These are phyloP conservation scores for Xanthorhoe designata DNA, from an alignment of 2,888 invertebrate genomes.

Conservation along the genomic window DNA sequence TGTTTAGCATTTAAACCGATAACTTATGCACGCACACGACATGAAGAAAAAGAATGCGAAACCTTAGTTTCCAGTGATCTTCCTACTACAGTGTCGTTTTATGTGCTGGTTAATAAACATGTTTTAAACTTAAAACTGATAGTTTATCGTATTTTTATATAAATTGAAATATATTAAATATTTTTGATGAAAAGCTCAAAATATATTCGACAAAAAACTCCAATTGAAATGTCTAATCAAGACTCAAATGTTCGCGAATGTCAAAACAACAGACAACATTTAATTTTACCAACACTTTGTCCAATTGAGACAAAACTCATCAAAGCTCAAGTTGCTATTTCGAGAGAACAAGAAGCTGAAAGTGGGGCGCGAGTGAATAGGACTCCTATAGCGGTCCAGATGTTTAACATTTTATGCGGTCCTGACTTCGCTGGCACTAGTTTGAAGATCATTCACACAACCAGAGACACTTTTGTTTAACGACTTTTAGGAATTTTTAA, in stretches of 20 bases:
- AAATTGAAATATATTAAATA: too few relatives aligned
- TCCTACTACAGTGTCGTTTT: too few relatives aligned
- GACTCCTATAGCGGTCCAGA: conserved; percentile 63
- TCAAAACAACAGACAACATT: conserved; percentile 18
- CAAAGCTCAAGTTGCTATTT: conserved; percentile 42
- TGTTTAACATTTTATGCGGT: conserved; percentile 65
- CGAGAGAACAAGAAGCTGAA: conserved; percentile 57
- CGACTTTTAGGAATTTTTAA: not conserved
- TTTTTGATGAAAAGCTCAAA: not conserved
- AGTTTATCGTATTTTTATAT: too few relatives aligned
- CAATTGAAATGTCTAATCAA: not conserved
- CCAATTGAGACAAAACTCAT: conserved; percentile 43
- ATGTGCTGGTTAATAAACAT: too few relatives aligned
- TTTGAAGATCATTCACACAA: conserved; percentile 26
- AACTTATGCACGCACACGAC: too few relatives aligned
- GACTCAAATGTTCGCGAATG: not conserved
- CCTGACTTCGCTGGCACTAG: conserved; percentile 26
- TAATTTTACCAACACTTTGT: conserved; percentile 16
- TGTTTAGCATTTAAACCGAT: too few relatives aligned
- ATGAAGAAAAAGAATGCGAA: too few relatives aligned
- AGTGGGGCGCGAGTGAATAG: conserved; percentile 65
- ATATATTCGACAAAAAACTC: not conserved
- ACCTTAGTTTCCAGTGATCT: too few relatives aligned
- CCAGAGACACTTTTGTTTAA: conserved; percentile 4
- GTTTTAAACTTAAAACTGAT: too few relatives aligned